A percentile compares a stretch with the other conserved stretches of the same genome.
Evolutionary conservation across 1,140 invertebrate species (phyloP).

Genomic region (Drosophila asahinai): DNA sequence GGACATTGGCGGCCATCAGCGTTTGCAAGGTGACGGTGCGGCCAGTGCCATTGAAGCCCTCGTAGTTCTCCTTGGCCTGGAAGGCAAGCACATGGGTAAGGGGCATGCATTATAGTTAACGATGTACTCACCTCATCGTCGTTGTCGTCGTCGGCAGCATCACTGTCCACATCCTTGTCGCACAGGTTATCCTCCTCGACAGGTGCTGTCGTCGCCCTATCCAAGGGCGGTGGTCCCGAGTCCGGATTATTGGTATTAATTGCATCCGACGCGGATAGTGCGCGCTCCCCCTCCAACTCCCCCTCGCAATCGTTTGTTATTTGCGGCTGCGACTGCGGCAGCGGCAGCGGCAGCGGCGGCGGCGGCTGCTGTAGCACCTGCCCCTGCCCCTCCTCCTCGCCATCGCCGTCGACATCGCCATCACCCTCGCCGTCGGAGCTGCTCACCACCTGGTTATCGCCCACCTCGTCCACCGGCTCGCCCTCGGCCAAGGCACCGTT

Average conservation of each 20-base stretch:
- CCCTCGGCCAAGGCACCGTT: conserved; percentile 66
- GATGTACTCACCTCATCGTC: conserved; percentile 72
- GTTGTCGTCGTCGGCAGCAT: conserved; percentile 75
- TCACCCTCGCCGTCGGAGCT: conserved; percentile 68
- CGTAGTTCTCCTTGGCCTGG: conserved; percentile 81
- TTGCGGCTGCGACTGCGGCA: conserved; percentile 45
- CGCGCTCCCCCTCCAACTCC: conserved; percentile 53
- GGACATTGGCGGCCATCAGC: conserved; percentile 91
- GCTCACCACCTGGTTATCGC: conserved; percentile 71
- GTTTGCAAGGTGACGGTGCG: conserved; percentile 94
- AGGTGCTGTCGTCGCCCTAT: conserved; percentile 4
- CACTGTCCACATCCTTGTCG: conserved; percentile 81
- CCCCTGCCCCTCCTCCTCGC: conserved; percentile 43
- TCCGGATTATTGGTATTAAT: conserved; percentile 43
- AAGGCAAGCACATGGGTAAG: not conserved
- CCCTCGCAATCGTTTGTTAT: conserved; percentile 71
- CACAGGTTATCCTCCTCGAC: conserved; percentile 65
- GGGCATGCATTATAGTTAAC: not conserved
- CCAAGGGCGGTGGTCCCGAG: conserved; percentile 38
- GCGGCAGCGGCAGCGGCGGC: conserved; percentile 45
- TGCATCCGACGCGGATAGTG: conserved; percentile 43
- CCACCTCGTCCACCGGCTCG: conserved; percentile 56
- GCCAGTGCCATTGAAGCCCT: conserved; percentile 86
- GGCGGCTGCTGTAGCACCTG: conserved; percentile 50
- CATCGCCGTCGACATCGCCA: conserved; percentile 37